Conservation (phyloP, 2,888 invertebrate genomes). For the Schizotus pectinicornis region DNA sequence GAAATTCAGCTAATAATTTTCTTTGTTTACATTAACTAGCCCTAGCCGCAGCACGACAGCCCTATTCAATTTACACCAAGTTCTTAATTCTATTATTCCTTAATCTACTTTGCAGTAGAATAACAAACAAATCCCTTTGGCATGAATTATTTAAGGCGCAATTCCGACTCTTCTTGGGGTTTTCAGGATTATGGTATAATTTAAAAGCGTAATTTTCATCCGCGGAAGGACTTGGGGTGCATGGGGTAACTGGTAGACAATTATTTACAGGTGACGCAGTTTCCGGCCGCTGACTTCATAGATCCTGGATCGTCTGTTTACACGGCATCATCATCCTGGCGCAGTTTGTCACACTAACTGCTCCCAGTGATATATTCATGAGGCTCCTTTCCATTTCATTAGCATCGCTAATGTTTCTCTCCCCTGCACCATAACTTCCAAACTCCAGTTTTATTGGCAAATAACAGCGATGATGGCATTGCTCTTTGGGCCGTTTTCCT, state of each 20-base stretch:
- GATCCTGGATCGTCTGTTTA: conserved; percentile 2
- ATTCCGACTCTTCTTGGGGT: too few relatives aligned
- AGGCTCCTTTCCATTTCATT: conserved; percentile 48
- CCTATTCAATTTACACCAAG: background rate
- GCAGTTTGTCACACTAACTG: conserved; percentile 35
- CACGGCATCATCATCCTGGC: conserved; percentile 24
- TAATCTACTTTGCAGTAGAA: background rate
- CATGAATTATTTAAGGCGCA: background rate
- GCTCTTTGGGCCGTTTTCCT: conserved; percentile 42
- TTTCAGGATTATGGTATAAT: conserved; percentile 1
- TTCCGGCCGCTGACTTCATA: conserved; percentile 13
- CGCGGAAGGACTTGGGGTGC: too few relatives aligned
- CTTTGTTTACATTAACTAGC: conserved; percentile 2
- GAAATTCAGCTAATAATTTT: conserved; percentile 4
- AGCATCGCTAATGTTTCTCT: conserved; percentile 47
- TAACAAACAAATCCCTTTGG: background rate
- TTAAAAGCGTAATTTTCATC: too few relatives aligned
- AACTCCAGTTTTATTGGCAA: conserved; percentile 51
- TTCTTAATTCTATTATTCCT: background rate
- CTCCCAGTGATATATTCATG: conserved; percentile 44
- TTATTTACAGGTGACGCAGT: conserved; percentile 19
- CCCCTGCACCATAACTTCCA: conserved; percentile 44
- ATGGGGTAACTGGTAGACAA: conserved; percentile 7
- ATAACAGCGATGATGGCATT: conserved; percentile 48
- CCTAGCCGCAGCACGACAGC: background rate